Conservation (phyloP, 2,888 invertebrate species). For the Uloborus plumipes region DNA sequence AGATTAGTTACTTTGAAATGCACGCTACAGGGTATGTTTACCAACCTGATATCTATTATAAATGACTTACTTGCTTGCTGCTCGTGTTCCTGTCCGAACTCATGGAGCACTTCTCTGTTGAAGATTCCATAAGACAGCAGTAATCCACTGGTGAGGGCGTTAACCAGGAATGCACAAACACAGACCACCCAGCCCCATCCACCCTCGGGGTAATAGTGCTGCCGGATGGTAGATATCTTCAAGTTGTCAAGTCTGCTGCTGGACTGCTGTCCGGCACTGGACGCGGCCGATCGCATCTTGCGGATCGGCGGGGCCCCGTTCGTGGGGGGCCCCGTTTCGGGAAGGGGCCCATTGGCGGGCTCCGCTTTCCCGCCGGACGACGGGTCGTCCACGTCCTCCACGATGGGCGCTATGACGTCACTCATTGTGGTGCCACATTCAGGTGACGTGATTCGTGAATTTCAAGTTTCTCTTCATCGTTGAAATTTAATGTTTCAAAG, state of each 20-base stretch:
- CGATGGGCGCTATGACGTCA: conserved; percentile 56
- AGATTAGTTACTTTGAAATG: no score
- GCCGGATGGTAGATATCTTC: conserved; percentile 77
- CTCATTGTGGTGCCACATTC: conserved; percentile 31
- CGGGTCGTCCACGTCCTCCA: conserved; percentile 41
- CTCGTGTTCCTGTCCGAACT: conserved; percentile 49
- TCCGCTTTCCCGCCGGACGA: conserved; percentile 21
- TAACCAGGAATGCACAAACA: conserved; percentile 80
- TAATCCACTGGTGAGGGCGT: conserved; percentile 74
- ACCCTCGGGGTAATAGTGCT: conserved; percentile 87
- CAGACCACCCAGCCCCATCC: conserved; percentile 90
- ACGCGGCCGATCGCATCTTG: conserved; percentile 33
- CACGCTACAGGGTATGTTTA: no score
- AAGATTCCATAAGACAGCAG: conserved; percentile 61
- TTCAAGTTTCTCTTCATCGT: not conserved
- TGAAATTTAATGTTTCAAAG: not conserved
- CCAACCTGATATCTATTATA: not conserved
- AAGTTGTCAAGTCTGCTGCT: conserved; percentile 57
- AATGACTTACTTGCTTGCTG: conserved; percentile 53
- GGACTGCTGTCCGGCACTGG: conserved; percentile 45
- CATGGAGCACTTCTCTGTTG: conserved; percentile 41
- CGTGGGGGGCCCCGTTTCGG: not conserved
- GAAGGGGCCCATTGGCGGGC: conserved; percentile 27
- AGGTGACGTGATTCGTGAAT: conserved; percentile 38
- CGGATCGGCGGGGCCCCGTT: conserved; percentile 14